A percentile compares a stretch with the other conserved stretches of the same genome.
phyloP scores from a whole-genome alignment of 2,113 vertebrate genomes.

The Macrotis lagotis region DNA sequence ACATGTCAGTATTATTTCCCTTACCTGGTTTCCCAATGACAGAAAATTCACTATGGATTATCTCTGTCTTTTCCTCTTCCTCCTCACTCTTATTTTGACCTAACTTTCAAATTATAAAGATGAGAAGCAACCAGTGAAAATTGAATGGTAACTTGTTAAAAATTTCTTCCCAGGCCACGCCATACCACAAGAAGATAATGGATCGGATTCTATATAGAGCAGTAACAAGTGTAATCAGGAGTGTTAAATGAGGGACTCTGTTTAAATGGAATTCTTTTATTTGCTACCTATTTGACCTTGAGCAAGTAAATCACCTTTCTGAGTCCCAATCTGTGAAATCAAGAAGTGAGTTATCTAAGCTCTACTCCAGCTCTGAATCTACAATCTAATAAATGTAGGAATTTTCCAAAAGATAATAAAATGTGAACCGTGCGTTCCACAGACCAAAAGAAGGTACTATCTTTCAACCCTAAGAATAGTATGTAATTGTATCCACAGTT shows the following conservation, averaged over 20 bases:
- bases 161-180: neutral
- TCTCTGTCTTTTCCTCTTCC: neutral
- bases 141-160: neutral
- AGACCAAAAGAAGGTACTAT: neutral
- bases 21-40: neutral
- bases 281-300: neutral
- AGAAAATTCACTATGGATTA: neutral
- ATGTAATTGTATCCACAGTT: conserved; percentile 61
- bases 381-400: neutral
- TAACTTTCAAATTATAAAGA: neutral
- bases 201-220: neutral
- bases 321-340: neutral
- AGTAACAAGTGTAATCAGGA: neutral
- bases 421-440: neutral
- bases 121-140: neutral
- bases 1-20: neutral
- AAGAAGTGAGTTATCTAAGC: neutral
- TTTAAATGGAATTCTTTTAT: neutral
- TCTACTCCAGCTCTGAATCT: neutral
- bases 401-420: conserved; percentile 43
- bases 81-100: neutral
- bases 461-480: conserved; percentile 27
- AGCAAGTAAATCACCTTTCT: neutral
- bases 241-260: neutral
- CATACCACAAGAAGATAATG: neutral